These are phyloP conservation scores for Halisarca cf. caerulea DNA, from an alignment of 37 sponge, comb jelly and placozoan species.

Conservation along the genomic window DNA sequence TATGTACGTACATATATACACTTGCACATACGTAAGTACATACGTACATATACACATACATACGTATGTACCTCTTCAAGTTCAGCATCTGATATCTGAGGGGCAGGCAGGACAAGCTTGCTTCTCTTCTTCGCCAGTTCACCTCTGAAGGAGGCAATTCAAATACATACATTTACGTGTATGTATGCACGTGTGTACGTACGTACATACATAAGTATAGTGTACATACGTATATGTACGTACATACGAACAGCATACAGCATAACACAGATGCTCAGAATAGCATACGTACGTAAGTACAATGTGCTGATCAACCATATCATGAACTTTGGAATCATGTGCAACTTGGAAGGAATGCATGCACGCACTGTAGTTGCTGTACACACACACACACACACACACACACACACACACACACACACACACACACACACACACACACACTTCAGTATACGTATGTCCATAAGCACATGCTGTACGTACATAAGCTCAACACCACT, in stretches of 20 bases:
- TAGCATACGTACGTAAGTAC: constrained; percentile 1
- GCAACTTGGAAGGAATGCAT: too few relatives aligned
- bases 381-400: too few relatives aligned
- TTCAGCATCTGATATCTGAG: constrained; percentile 94
- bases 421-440: too few relatives aligned
- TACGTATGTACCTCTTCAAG: constrained; percentile 76
- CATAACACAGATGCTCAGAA: too few relatives aligned
- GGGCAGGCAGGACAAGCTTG: constrained; percentile 95
- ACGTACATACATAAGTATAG: not conserved
- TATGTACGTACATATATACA: not conserved
- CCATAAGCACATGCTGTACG: not conserved
- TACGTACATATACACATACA: not conserved
- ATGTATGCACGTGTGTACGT: not conserved
- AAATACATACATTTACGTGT: not conserved
- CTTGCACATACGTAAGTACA: not conserved
- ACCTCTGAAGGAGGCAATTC: not conserved
- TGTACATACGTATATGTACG: not conserved
- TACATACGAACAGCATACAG: not conserved
- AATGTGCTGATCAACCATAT: too few relatives aligned
- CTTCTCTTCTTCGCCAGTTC: constrained; percentile 67
- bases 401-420: too few relatives aligned
- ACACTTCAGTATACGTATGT: constrained; percentile 4
- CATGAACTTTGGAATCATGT: too few relatives aligned
- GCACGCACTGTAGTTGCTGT: not conserved
- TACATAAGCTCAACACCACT: not conserved